Evolutionary conservation across 2,888 invertebrate species (phyloP), one percentile per base, ranked within the genome.

Genomic region (Euproctis similis): DNA sequence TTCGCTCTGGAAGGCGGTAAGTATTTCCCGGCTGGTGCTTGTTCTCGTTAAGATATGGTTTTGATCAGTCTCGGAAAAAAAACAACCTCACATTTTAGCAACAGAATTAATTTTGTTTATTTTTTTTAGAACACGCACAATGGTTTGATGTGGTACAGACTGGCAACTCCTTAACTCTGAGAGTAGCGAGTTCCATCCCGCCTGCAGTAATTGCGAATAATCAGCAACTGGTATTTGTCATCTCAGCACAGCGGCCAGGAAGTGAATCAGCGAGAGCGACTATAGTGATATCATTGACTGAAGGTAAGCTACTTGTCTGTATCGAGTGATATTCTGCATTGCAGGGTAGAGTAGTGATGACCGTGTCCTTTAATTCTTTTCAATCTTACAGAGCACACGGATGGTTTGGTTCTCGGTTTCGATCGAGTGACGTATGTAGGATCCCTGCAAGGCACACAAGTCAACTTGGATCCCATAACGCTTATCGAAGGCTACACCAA

Each of bases 1-100:
- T 62, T 59, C 25, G 20, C n/a, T 4, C 39, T 66, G 0, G 45
- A 46, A 28, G 63, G 60, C 46, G 59, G 65, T 62, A 5, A 24
- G 35, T 14, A 14, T 14, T 4, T 14, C 4, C 14, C 14, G 6
- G 6, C 14, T 14, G 4, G 6, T 4, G 14, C 14, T 4, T 14
- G 14, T 14, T 42, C 13, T 21, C 22, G 5, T 37, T 41, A 32
- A 39, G 42, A 42, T 21, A 26, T 6, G 2, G 3, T 8, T 3
- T 24, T 24, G 4, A 4, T n/a, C 8, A 16, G 3, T 3, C 7
- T n/a, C n/a, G n/a, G n/a, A n/a, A n/a, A n/a, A n/a, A n/a, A n/a
- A n/a, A n/a, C n/a, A n/a, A n/a, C n/a, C n/a, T n/a, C n/a, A n/a
- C n/a, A n/a, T n/a, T n/a, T n/a, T n/a, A n/a, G n/a, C n/a, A n/a